Evolutionary conservation across 2,797 vertebrate genomes (phyloP), one percentile per base, ranked within the genome.

Genomic region (Halcyon leucocephala): DNA sequence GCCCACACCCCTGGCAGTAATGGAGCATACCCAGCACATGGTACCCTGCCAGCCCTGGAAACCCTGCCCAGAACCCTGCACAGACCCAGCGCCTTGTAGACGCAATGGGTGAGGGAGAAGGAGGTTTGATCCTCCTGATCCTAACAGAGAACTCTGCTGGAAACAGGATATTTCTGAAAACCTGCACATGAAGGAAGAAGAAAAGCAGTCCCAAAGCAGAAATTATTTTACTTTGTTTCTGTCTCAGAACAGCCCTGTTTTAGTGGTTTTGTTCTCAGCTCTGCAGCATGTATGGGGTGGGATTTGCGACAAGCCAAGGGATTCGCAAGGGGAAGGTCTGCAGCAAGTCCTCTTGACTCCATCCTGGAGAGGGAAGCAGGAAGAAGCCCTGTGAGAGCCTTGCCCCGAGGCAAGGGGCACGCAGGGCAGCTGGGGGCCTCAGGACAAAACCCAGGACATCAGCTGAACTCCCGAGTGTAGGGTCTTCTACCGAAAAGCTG

Each of bases 351-450:
- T 62, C 17, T 78, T 44, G 14, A 14, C 49, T 22, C 20, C 25
- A 8, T 1, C 16, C 5, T 2, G 0, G 16, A 17, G 28, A 14
- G 10, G 35, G 49, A 71, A 20, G 33, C 0, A 0, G 13, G 31
- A 83, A 37, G 39, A 12, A n/a, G 17, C 2, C 8, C 4, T 0
- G 22, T 0, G 1, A 44, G 49, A 28, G 31, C 17, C 3, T 0
- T 10, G 33, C 3, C 37, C 22, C 0, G 2, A 12, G 28, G 26
- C 1, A 37, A 80, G 42, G 44, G 41, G 20, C 57, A 54, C 2
- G 0, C 13, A 22, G 51, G 58, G 64, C 18, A n/a, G 5, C 33
- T 3, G 3, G 10, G 42, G 24, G 7, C 26, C 60, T 33, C 9
- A 6, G 31, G 20, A 9, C 31, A 14, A n/a, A 31, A 39, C 24